Evolutionary conservation across 2,113 vertebrate species (phyloP).

Genomic region (Solea solea): DNA sequence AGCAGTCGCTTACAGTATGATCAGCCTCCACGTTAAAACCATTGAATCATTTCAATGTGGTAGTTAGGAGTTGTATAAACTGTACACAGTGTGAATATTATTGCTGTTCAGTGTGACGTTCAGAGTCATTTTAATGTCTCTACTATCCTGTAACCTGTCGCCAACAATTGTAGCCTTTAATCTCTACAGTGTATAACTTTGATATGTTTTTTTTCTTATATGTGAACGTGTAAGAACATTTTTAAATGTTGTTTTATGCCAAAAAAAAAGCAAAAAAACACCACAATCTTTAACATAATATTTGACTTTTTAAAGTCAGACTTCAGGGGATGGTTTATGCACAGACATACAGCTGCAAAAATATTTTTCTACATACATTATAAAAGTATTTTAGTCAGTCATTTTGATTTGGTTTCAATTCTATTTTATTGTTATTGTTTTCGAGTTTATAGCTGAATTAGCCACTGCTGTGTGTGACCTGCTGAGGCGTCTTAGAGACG

Average conservation of each 20-base stretch:
- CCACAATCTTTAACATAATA: background rate
- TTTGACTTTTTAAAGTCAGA: background rate
- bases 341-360: conserved; percentile 20
- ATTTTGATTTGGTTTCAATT: conserved; percentile 47
- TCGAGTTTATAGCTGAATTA: conserved; percentile 20
- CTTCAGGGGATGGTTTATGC: background rate
- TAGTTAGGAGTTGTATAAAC: too few species aligned
- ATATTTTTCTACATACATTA: conserved; percentile 52
- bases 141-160: conserved; percentile 10
- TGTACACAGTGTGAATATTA: background rate
- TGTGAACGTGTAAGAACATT: too few species aligned
- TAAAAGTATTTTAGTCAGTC: conserved; percentile 28
- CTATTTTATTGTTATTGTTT: conserved; percentile 42
- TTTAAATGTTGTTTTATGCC: too few species aligned
- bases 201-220: background rate
- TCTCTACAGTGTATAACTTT: conserved; percentile 8
- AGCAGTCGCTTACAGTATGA: conserved; percentile 20
- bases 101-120: background rate
- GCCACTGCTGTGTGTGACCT: conserved; percentile 9
- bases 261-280: background rate
- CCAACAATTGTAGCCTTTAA: background rate
- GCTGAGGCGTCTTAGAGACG: conserved; percentile 25
- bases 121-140: conserved; percentile 14
- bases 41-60: background rate
- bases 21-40: background rate